Percentiles rank a stretch among this genome's conserved stretches.
Conservation (phyloP, 2,113 vertebrate species). For the Tricholaema leucomelas region DNA sequence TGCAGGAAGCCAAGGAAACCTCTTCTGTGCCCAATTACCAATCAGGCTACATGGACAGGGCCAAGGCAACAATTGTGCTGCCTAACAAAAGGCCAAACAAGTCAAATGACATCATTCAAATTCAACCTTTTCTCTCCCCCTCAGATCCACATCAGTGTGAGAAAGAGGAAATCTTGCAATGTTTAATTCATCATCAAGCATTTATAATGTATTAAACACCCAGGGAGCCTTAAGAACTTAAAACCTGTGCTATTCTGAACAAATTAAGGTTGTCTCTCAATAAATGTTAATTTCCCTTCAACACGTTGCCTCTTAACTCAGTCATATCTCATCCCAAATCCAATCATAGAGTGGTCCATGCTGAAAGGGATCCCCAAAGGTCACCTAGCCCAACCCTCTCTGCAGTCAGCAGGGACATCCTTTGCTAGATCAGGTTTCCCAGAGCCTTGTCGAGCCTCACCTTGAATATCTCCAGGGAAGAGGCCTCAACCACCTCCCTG, state of each 20-base stretch:
- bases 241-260: neutral
- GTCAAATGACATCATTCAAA: neutral
- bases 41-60: neutral
- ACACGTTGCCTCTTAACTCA: neutral
- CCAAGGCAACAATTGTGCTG: neutral
- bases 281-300: neutral
- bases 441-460: too few species aligned
- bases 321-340: neutral
- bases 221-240: neutral
- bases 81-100: conserved; percentile 24
- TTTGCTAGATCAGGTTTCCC: too few species aligned
- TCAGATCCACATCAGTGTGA: neutral
- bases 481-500: too few species aligned
- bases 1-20: neutral
- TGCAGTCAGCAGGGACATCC: too few species aligned
- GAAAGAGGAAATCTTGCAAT: neutral
- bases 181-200: neutral
- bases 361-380: too few species aligned
- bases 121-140: neutral
- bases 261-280: neutral
- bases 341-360: neutral
- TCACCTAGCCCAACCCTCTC: too few species aligned
- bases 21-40: conserved; percentile 32
- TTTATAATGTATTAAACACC: neutral
- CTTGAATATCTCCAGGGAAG: too few species aligned